A percentile compares a stretch with the other conserved stretches of the same genome.
These are phyloP conservation scores for Malacosoma neustria DNA, from an alignment of 2,888 invertebrate genomes.

Conservation along the genomic window DNA sequence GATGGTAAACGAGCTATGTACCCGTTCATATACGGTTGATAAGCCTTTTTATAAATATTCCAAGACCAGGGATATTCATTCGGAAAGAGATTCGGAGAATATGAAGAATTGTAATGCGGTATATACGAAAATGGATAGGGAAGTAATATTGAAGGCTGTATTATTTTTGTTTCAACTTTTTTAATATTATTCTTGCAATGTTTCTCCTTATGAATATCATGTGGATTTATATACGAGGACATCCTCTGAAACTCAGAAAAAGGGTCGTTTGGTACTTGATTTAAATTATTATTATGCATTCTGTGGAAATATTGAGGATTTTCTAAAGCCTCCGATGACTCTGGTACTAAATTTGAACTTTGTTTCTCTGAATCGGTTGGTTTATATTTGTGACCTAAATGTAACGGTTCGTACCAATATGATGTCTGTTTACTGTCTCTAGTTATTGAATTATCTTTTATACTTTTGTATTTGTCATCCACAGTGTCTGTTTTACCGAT, in stretches of 20 bases:
- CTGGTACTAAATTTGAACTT: conserved; percentile 7
- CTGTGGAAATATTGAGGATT: conserved; percentile 24
- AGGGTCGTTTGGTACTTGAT: conserved; percentile 40
- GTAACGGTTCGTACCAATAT: conserved; percentile 40
- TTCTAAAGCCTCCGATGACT: conserved; percentile 9
- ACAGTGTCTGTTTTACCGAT: conserved; percentile 28
- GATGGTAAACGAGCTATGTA: conserved; percentile 13
- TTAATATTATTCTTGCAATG: too few species aligned
- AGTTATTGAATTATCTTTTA: conserved; percentile 7
- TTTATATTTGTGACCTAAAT: conserved; percentile 16
- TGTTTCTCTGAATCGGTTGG: conserved; percentile 19
- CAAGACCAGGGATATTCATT: conserved; percentile 24
- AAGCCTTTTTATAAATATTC: conserved; percentile 17
- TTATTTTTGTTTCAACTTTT: conserved; percentile 9
- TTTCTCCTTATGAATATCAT: too few species aligned
- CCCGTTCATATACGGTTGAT: conserved; percentile 16
- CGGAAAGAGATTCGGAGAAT: conserved; percentile 5
- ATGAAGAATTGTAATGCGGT: conserved; percentile 23
- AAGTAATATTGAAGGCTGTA: conserved; percentile 26
- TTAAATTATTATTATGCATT: conserved; percentile 24
- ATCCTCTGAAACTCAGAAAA: conserved; percentile 36
- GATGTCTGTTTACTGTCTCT: conserved; percentile 16
- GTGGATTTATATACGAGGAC: conserved; percentile 32
- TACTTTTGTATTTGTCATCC: conserved; percentile 16
- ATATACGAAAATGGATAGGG: conserved; percentile 44